Percentiles rank a stretch among this genome's conserved stretches.
Conservation (phyloP, 2,888 invertebrate species). For the Linhomoeus sp. region DNA sequence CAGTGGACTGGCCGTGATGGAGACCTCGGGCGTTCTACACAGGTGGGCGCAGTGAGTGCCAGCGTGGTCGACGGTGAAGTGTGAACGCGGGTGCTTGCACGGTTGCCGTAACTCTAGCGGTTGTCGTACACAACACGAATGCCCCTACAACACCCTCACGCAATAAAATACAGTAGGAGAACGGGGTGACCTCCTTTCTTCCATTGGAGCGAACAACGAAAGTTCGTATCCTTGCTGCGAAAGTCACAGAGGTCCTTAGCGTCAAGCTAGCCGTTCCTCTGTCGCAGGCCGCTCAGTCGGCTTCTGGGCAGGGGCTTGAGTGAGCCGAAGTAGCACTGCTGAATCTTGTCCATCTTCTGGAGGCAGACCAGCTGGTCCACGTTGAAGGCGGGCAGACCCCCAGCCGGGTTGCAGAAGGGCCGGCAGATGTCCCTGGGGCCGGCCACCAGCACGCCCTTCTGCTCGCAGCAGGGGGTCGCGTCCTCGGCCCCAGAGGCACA, state of each 20-base stretch:
- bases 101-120: too few species aligned
- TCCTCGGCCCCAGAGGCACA: conserved; percentile 4
- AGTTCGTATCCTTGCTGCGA: too few species aligned
- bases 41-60: too few species aligned
- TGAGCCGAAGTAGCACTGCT: neutral
- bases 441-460: neutral
- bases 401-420: conserved; percentile 3
- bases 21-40: neutral
- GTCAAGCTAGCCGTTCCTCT: too few species aligned
- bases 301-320: neutral
- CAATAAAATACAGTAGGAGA: too few species aligned
- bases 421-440: neutral
- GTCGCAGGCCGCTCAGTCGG: too few species aligned
- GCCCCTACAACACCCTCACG: too few species aligned
- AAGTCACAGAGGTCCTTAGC: too few species aligned
- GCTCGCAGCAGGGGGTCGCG: neutral
- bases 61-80: too few species aligned
- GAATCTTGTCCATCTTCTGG: neutral
- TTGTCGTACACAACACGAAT: too few species aligned
- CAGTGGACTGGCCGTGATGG: neutral
- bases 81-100: too few species aligned
- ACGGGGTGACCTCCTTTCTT: neutral
- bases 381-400: conserved; percentile 3
- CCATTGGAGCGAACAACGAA: too few species aligned
- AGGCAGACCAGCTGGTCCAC: neutral